A percentile compares a stretch with the other conserved stretches of the same genome.
Evolutionary conservation across 2,888 invertebrate species (phyloP).

Genomic region (Trichacis sp.): DNA sequence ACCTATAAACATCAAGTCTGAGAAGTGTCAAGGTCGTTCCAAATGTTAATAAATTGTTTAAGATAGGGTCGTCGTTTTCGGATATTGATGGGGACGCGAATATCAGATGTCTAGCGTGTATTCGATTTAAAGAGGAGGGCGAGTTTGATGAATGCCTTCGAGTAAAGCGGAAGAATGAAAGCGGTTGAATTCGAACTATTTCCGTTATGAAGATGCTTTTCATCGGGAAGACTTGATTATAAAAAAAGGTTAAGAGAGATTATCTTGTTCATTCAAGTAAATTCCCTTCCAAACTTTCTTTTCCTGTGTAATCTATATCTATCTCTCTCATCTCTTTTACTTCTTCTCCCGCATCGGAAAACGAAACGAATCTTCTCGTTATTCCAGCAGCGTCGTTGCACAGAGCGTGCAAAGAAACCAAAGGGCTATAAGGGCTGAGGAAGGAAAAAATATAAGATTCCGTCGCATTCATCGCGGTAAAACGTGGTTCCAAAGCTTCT

Average conservation of each 20-base stretch:
- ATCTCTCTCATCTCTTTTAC: constrained; percentile 9
- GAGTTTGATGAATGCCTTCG: constrained; percentile 19
- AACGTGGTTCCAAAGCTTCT: constrained; percentile 12
- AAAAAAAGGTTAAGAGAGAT: constrained; percentile 20
- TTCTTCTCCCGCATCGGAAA: background rate
- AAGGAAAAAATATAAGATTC: constrained; percentile 22
- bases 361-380: constrained; percentile 30
- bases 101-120: too few relatives aligned
- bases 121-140: too few relatives aligned
- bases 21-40: too few relatives aligned
- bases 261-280: constrained; percentile 19
- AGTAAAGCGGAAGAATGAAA: constrained; percentile 21
- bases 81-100: too few relatives aligned
- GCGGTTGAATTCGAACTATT: background rate
- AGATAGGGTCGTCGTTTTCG: too few relatives aligned
- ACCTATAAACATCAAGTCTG: too few relatives aligned
- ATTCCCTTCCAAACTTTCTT: constrained; percentile 18
- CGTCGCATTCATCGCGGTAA: constrained; percentile 15
- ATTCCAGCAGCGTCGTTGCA: constrained; percentile 38
- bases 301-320: constrained; percentile 10
- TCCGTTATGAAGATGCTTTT: constrained; percentile 21
- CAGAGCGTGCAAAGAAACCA: constrained; percentile 45
- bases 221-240: constrained; percentile 9
- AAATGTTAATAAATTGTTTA: too few relatives aligned
- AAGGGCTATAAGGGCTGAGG: constrained; percentile 22